Conservation (phyloP, 2,888 invertebrate species). For the Phalangium opilio region DNA sequence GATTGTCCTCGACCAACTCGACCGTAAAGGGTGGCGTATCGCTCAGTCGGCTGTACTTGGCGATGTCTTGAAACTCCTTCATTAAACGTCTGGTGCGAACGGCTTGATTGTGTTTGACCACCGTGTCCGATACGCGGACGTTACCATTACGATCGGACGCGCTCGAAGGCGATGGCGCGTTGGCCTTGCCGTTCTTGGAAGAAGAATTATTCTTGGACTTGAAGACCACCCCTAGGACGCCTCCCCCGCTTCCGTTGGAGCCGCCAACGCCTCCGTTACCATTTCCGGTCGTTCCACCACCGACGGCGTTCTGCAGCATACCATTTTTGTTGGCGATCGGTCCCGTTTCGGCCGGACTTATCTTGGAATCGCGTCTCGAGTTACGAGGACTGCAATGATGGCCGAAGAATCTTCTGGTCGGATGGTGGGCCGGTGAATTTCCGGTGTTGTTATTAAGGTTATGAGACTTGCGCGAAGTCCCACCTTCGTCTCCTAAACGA, state of each 20-base stretch:
- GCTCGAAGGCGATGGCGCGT: slow-evolving; percentile 8
- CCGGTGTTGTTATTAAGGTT: slow-evolving; percentile 4
- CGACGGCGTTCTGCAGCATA: too few relatives aligned
- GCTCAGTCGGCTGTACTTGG: slow-evolving; percentile 15
- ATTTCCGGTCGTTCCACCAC: neutral
- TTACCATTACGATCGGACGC: slow-evolving; percentile 61
- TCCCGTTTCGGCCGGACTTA: slow-evolving; percentile 16
- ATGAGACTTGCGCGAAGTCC: slow-evolving; percentile 8
- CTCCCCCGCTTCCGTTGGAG: slow-evolving; percentile 1
- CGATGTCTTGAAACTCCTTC: slow-evolving; percentile 48
- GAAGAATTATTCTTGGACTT: slow-evolving; percentile 9
- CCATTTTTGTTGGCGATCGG: slow-evolving; percentile 4
- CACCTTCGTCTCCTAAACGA: slow-evolving; percentile 6
- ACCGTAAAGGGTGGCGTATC: slow-evolving; percentile 45
- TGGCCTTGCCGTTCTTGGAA: slow-evolving; percentile 3
- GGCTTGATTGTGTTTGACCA: slow-evolving; percentile 13
- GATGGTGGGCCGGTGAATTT: slow-evolving; percentile 14
- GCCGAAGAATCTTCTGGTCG: slow-evolving; percentile 16
- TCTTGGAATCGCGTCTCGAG: slow-evolving; percentile 15
- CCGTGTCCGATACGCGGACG: slow-evolving; percentile 87
- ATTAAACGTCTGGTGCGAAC: slow-evolving; percentile 62
- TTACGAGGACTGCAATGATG: slow-evolving; percentile 14
- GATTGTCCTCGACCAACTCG: slow-evolving; percentile 67
- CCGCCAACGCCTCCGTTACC: slow-evolving; percentile 4
- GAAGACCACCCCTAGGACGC: slow-evolving; percentile 4